Conservation (phyloP, 2,113 vertebrate genomes). For the Takifugu flavidus region DNA sequence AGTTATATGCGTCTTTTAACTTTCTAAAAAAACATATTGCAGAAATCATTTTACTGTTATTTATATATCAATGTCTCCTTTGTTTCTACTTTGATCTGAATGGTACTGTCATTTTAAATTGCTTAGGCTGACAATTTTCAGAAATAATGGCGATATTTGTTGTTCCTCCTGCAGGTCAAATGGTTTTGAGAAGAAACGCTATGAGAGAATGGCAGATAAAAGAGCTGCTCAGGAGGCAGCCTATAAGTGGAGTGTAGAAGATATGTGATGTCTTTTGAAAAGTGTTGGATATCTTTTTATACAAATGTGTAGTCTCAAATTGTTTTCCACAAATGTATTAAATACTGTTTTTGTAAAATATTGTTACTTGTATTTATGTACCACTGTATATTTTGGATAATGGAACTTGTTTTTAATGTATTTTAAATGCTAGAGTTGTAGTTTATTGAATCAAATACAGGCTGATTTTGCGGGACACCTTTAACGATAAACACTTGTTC, state of each 20-base stretch:
- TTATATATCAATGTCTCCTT: too few relatives aligned
- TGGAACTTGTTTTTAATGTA: too few relatives aligned
- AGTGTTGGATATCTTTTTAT: background rate
- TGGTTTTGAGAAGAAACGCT: conserved; percentile 92
- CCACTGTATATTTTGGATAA: too few relatives aligned
- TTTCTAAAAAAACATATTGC: too few relatives aligned
- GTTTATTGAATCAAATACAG: too few relatives aligned
- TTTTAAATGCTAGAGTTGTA: too few relatives aligned
- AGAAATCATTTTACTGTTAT: too few relatives aligned
- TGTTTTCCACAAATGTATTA: conserved; percentile 38
- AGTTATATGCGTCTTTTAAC: too few relatives aligned
- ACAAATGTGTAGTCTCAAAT: background rate
- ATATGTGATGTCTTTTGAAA: conserved; percentile 77
- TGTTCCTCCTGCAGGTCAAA: conserved; percentile 81
- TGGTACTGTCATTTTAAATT: too few relatives aligned
- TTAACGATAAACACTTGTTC: too few relatives aligned
- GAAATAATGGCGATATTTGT: background rate
- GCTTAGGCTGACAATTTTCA: background rate
- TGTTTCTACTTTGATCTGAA: too few relatives aligned
- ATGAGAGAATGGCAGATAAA: conserved; percentile 83
- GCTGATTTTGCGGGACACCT: too few relatives aligned
- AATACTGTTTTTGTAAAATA: conserved; percentile 47
- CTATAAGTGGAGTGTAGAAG: conserved; percentile 98
- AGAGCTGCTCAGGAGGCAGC: conserved; percentile 88
- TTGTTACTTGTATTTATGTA: background rate